Conservation (phyloP, 2,113 vertebrate genomes). For the Neopipo cinnamomea region DNA sequence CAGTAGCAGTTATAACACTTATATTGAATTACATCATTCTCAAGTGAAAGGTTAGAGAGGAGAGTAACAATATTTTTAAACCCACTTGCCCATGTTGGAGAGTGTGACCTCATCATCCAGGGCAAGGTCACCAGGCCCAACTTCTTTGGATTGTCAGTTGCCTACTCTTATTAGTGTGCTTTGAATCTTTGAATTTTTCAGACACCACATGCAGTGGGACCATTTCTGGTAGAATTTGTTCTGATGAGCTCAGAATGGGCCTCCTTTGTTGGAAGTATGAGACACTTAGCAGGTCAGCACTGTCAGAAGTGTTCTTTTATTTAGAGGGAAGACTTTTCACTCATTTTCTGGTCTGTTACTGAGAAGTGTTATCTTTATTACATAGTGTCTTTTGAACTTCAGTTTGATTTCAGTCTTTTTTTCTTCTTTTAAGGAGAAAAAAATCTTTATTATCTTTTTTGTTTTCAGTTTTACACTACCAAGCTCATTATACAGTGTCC, state of each 20-base stretch:
- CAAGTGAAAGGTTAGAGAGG: neutral
- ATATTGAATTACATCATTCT: neutral
- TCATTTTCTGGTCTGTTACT: neutral
- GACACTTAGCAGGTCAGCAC: neutral
- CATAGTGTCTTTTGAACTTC: neutral
- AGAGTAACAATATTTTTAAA: neutral
- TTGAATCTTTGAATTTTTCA: neutral
- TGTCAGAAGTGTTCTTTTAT: neutral
- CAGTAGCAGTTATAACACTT: neutral
- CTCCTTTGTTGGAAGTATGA: neutral
- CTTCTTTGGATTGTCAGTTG: neutral
- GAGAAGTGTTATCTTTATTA: neutral
- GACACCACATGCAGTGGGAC: neutral
- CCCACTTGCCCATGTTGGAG: neutral
- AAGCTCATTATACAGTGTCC: neutral
- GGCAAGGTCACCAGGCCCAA: neutral
- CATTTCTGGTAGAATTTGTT: neutral
- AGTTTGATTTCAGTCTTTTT: neutral
- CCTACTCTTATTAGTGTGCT: neutral
- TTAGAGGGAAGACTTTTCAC: neutral
- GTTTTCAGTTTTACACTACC: neutral
- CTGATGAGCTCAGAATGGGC: neutral
- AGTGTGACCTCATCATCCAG: neutral
- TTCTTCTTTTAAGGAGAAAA: neutral
- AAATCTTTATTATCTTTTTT: neutral